Percentiles rank a stretch among this genome's conserved stretches.
Evolutionary conservation across 1,140 invertebrate species (phyloP).

Genomic region (Caenorhabditis remanei): DNA sequence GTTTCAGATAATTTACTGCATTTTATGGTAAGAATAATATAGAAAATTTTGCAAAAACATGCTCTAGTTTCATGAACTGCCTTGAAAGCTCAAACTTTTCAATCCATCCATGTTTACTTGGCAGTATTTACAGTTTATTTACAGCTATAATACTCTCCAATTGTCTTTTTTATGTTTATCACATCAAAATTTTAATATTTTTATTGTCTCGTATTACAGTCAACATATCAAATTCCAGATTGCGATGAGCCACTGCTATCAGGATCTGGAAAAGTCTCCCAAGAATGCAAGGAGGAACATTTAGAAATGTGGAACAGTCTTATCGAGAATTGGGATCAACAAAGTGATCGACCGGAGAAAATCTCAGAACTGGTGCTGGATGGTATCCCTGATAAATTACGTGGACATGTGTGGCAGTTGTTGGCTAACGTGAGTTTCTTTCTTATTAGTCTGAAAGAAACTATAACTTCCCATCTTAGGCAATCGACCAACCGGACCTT

Average conservation of each 20-base stretch:
- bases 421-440: slow-evolving; percentile 84
- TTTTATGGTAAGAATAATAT: too few relatives aligned
- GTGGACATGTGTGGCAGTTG: slow-evolving; percentile 97
- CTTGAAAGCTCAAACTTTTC: too few relatives aligned
- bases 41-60: too few relatives aligned
- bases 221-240: slow-evolving; percentile 78
- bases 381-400: slow-evolving; percentile 91
- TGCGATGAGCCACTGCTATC: slow-evolving; percentile 94
- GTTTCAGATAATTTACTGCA: too few relatives aligned
- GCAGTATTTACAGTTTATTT: too few relatives aligned
- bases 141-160: too few relatives aligned
- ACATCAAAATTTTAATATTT: too few relatives aligned
- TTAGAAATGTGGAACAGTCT: slow-evolving; percentile 92
- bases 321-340: slow-evolving; percentile 85
- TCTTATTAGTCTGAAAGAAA: slow-evolving; percentile 81
- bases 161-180: too few relatives aligned
- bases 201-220: too few relatives aligned
- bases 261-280: slow-evolving; percentile 94
- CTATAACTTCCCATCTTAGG: slow-evolving; percentile 73
- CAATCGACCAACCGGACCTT: slow-evolving; percentile 80
- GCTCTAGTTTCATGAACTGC: too few relatives aligned
- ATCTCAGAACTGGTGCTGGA: slow-evolving; percentile 85
- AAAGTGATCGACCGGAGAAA: slow-evolving; percentile 83
- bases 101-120: too few relatives aligned
- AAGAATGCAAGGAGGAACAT: slow-evolving; percentile 92